phyloP scores from a whole-genome alignment of 1,140 invertebrate genomes.

The Drosophila paulistorum region DNA sequence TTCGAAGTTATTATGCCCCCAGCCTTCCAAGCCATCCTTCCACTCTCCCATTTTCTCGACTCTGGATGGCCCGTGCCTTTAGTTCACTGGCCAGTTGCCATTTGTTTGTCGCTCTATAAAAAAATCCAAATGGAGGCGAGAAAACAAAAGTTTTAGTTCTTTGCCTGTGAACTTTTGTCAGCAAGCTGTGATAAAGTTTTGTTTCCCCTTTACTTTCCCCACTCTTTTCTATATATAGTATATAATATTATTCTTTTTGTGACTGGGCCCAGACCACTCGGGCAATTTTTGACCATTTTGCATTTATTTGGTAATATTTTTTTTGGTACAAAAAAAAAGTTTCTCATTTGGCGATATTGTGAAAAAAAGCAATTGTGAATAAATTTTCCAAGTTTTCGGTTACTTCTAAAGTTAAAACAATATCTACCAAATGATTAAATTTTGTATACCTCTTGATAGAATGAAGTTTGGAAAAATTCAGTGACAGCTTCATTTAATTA shows the following conservation, averaged over 20 bases:
- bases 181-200: slow-evolving; percentile 65
- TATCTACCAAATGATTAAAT: slow-evolving; percentile 31
- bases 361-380: slow-evolving; percentile 67
- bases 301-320: slow-evolving; percentile 34
- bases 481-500: no score
- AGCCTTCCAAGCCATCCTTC: not conserved
- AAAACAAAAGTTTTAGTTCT: slow-evolving; percentile 77
- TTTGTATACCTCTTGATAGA: no score
- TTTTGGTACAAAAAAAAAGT: slow-evolving; percentile 35
- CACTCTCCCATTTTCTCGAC: not conserved
- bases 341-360: slow-evolving; percentile 55
- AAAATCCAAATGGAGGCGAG: slow-evolving; percentile 55
- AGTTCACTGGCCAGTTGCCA: slow-evolving; percentile 52
- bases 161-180: slow-evolving; percentile 65
- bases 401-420: slow-evolving; percentile 26
- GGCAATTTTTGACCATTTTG: slow-evolving; percentile 48
- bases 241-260: slow-evolving; percentile 39
- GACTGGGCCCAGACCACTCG: slow-evolving; percentile 32
- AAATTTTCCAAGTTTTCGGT: slow-evolving; percentile 61
- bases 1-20: slow-evolving; percentile 70
- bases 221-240: slow-evolving; percentile 10
- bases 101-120: slow-evolving; percentile 68
- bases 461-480: no score
- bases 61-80: not conserved
- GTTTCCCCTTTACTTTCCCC: slow-evolving; percentile 11